Conservation (phyloP, 2,888 invertebrate species). For the Brachyptera risi region DNA sequence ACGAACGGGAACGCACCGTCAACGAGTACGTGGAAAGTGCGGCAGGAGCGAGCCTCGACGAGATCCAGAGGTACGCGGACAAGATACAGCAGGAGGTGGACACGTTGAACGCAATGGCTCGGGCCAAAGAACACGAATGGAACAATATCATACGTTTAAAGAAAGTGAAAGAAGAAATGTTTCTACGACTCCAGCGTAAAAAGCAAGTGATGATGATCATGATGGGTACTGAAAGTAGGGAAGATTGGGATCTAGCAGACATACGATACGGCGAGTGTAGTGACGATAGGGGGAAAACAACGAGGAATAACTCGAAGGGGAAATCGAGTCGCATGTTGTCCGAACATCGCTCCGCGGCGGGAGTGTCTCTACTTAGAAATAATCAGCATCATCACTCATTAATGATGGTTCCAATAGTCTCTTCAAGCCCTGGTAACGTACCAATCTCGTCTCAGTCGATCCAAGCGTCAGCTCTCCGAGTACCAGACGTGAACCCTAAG, state of each 20-base stretch:
- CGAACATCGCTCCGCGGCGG: neutral
- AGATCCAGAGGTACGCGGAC: constrained; percentile 59
- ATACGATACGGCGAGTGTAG: constrained; percentile 23
- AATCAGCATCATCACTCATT: constrained; percentile 24
- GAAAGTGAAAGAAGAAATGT: constrained; percentile 79
- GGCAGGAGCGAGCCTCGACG: constrained; percentile 57
- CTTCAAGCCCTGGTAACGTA: constrained; percentile 36
- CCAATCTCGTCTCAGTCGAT: constrained; percentile 23
- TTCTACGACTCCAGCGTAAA: constrained; percentile 64
- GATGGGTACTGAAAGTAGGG: constrained; percentile 28
- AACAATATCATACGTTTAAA: constrained; percentile 76
- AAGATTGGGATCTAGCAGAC: constrained; percentile 31
- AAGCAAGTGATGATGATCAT: constrained; percentile 52
- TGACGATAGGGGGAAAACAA: constrained; percentile 24
- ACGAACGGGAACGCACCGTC: constrained; percentile 32
- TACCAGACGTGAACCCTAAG: constrained; percentile 20
- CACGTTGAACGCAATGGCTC: constrained; percentile 67
- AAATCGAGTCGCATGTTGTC: constrained; percentile 19
- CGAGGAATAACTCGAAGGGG: constrained; percentile 11
- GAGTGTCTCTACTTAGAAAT: constrained; percentile 1
- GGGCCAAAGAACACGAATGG: constrained; percentile 82
- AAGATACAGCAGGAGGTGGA: constrained; percentile 54
- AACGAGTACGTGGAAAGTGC: constrained; percentile 59
- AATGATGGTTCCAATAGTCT: constrained; percentile 40
- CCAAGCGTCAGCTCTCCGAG: constrained; percentile 16